These are phyloP conservation scores for Stegodyphus dumicola DNA, from an alignment of 1,140 invertebrate species.

Conservation along the genomic window DNA sequence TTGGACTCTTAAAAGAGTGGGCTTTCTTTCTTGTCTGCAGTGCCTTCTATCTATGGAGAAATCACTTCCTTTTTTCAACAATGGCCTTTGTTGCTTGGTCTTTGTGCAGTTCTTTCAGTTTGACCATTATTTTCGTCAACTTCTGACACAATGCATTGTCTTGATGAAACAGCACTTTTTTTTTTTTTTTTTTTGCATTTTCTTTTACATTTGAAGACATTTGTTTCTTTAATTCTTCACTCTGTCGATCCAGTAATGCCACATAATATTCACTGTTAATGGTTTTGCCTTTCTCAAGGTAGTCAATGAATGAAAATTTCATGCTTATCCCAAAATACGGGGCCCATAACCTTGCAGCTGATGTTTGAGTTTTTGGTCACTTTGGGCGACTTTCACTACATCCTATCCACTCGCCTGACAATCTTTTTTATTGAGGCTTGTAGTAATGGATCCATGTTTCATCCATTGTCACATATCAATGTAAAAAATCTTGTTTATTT, in stretches of 20 bases:
- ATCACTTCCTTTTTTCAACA: no score
- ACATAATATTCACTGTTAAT: slow-evolving; percentile 20
- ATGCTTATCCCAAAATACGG: background rate
- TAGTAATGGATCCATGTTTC: background rate
- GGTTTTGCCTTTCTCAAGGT: slow-evolving; percentile 13
- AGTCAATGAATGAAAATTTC: background rate
- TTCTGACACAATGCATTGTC: slow-evolving; percentile 14
- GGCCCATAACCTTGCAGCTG: slow-evolving; percentile 5
- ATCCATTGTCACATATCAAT: background rate
- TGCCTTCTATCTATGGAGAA: no score
- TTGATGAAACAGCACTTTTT: slow-evolving; percentile 23
- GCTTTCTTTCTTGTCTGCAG: no score
- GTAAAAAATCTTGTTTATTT: background rate
- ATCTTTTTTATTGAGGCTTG: background rate
- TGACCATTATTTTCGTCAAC: slow-evolving; percentile 22
- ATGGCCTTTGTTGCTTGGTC: no score
- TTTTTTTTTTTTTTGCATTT: slow-evolving; percentile 24
- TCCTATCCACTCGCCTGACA: background rate
- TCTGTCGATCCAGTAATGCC: slow-evolving; percentile 18
- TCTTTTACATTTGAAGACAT: slow-evolving; percentile 6
- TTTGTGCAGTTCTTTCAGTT: slow-evolving; percentile 40
- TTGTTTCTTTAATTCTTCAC: slow-evolving; percentile 21
- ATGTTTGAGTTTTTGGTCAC: slow-evolving; percentile 6
- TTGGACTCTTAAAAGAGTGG: no score
- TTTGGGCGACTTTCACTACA: background rate